These are phyloP conservation scores for Drosophila limbata DNA, from an alignment of 2,888 invertebrate genomes.

Conservation along the genomic window DNA sequence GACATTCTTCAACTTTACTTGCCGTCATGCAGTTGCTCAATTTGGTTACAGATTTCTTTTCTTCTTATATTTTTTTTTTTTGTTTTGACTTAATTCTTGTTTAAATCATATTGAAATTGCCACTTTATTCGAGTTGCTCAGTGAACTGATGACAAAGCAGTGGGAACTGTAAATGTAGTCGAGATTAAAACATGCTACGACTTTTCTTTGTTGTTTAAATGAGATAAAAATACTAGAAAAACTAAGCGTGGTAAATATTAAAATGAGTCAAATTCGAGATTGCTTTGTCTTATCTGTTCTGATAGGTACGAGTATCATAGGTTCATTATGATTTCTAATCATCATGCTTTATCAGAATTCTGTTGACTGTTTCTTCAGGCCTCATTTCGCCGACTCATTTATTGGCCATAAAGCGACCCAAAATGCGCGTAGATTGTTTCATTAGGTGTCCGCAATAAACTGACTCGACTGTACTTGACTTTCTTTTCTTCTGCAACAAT, in stretches of 20 bases:
- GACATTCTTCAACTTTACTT: conserved; percentile 28
- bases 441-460: conserved; percentile 48
- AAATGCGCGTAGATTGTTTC: conserved; percentile 42
- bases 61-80: no score
- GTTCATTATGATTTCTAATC: not conserved
- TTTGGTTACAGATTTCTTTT: conserved; percentile 40
- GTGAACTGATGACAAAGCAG: conserved; percentile 15
- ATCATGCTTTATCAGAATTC: not conserved
- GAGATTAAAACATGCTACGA: not conserved
- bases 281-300: not conserved
- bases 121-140: conserved; percentile 70
- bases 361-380: not conserved
- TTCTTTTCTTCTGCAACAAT: conserved; percentile 47
- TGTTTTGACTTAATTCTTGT: conserved; percentile 10
- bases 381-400: conserved; percentile 1
- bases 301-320: not conserved
- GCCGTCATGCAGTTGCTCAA: conserved; percentile 56
- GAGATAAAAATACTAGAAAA: not conserved
- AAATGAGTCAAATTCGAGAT: not conserved
- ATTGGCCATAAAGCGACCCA: not conserved
- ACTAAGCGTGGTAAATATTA: not conserved
- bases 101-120: conserved; percentile 59
- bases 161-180: conserved; percentile 39
- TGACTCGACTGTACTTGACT: conserved; percentile 33
- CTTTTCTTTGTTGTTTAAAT: not conserved